phyloP scores from a whole-genome alignment of 2,797 vertebrate genomes.

The Coreius guichenoti region DNA sequence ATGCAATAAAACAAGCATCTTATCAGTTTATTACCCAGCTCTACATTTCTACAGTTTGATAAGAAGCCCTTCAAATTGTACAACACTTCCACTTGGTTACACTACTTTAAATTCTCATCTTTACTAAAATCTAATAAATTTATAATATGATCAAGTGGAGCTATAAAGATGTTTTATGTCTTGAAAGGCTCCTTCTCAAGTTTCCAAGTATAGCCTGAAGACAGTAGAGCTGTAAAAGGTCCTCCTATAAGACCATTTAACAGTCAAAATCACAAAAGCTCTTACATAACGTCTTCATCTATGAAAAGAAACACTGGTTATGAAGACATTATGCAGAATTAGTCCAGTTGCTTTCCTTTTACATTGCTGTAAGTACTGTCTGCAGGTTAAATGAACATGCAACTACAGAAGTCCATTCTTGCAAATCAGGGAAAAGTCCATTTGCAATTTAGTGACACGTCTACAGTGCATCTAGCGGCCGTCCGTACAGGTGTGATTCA shows the following conservation, averaged over 20 bases:
- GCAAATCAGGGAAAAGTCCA: conserved; percentile 55
- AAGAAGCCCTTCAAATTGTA: conserved; percentile 79
- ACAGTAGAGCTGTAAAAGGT: conserved; percentile 73
- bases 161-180: conserved; percentile 38
- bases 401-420: conserved; percentile 66
- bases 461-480: conserved; percentile 31
- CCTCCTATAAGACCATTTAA: conserved; percentile 65
- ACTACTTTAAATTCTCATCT: conserved; percentile 38
- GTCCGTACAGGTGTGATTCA: conserved; percentile 69
- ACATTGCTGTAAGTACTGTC: conserved; percentile 75
- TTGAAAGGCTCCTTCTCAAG: conserved; percentile 82
- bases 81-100: conserved; percentile 44
- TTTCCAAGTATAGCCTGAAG: conserved; percentile 82
- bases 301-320: conserved; percentile 3
- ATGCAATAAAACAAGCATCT: conserved; percentile 75
- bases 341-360: conserved; percentile 64
- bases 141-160: conserved; percentile 3
- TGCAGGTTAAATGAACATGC: conserved; percentile 84
- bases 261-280: not conserved
- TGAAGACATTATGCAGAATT: conserved; percentile 65
- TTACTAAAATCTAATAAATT: not conserved
- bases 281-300: conserved; percentile 42
- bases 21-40: conserved; percentile 62
- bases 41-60: conserved; percentile 77
- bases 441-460: conserved; percentile 55